Evolutionary conservation across 2,797 vertebrate species (phyloP).

Genomic region (Hirundo rustica): DNA sequence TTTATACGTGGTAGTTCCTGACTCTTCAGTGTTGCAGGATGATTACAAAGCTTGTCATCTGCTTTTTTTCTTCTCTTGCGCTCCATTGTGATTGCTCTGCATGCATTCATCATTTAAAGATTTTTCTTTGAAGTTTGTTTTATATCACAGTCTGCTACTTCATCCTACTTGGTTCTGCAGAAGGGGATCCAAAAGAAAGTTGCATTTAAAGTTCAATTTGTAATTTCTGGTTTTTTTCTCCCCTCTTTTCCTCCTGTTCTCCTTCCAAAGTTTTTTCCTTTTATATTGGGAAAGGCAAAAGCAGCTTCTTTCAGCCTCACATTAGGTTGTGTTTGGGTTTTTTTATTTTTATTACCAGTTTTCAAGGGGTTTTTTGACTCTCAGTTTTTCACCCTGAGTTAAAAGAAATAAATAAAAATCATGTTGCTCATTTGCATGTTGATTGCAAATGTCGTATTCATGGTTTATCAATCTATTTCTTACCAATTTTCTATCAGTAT

Average conservation of each 20-base stretch:
- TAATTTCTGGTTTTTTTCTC: not conserved
- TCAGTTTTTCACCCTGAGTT: not conserved
- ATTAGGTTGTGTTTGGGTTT: not conserved
- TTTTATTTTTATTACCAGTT: not conserved
- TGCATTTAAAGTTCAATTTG: not conserved
- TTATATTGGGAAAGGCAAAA: not conserved
- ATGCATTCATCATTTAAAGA: conserved; percentile 1
- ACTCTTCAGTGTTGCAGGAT: not conserved
- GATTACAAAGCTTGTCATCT: conserved; percentile 15
- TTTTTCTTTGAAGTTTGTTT: conserved; percentile 6
- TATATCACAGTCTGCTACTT: not conserved
- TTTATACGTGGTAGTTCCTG: not conserved
- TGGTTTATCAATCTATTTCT: not conserved
- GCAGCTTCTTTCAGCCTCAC: not conserved
- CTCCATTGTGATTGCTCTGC: conserved; percentile 10
- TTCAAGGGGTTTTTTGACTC: not conserved
- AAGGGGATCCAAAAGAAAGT: not conserved
- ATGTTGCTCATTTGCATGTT: not conserved
- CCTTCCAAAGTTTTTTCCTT: not conserved
- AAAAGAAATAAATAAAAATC: not conserved
- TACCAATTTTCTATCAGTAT: not conserved
- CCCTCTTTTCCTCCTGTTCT: not conserved
- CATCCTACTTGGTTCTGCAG: not conserved
- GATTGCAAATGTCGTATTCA: not conserved
- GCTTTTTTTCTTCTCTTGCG: not conserved